phyloP scores from a whole-genome alignment of 2,113 vertebrate species.

The Deroptyus accipitrinus region DNA sequence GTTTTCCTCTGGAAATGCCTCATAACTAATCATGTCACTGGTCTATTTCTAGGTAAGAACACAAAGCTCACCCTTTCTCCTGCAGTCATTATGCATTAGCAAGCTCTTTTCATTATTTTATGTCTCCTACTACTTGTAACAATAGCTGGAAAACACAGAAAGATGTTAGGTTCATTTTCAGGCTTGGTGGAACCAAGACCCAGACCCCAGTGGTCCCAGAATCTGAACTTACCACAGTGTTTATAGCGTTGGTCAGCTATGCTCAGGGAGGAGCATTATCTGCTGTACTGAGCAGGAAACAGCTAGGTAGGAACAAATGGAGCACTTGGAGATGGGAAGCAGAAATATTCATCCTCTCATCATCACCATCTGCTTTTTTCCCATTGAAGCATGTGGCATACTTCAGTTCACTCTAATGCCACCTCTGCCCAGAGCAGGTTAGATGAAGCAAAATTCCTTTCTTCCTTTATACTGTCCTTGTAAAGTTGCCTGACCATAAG shows the following conservation, averaged over 20 bases:
- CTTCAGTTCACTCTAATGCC: constrained; percentile 3
- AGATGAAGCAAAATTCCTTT: constrained; percentile 29
- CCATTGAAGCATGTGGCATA: background rate
- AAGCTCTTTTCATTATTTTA: background rate
- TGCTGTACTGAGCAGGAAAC: background rate
- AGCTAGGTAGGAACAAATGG: constrained; percentile 40
- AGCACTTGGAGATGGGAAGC: constrained; percentile 8
- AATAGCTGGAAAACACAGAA: background rate
- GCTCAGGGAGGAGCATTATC: background rate
- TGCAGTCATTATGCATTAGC: background rate
- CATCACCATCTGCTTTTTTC: constrained; percentile 25
- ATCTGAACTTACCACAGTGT: background rate
- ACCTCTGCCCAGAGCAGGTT: constrained; percentile 5
- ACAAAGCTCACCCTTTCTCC: background rate
- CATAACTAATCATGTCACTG: background rate
- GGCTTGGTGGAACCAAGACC: background rate
- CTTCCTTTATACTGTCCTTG: background rate
- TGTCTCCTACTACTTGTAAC: background rate
- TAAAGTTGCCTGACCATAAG: background rate
- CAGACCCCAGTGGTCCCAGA: background rate
- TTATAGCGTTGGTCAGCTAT: background rate
- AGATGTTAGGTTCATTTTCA: background rate
- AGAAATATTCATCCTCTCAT: constrained; percentile 8
- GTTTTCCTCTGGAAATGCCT: background rate
- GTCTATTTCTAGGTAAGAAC: background rate